Percentiles rank a stretch among this genome's conserved stretches.
Evolutionary conservation across 2,888 invertebrate genomes (phyloP).

Genomic region (Gnatocerus cornutus): DNA sequence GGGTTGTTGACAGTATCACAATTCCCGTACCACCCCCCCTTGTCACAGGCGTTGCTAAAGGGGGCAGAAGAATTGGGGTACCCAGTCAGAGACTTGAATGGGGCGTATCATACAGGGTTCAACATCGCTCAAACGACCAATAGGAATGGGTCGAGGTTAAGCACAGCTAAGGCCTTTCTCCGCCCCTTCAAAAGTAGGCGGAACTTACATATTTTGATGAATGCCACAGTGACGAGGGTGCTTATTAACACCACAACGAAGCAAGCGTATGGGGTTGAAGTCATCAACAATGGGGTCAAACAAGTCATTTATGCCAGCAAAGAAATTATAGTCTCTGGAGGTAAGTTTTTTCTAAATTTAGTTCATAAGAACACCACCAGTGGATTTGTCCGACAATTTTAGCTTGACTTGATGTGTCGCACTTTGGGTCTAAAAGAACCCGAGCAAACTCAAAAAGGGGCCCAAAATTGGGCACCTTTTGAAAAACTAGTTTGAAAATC

Average conservation of each 20-base stretch:
- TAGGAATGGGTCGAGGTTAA: constrained; percentile 88
- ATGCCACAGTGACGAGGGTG: constrained; percentile 85
- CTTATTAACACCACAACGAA: constrained; percentile 84
- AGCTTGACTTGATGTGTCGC: neutral
- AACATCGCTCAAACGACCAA: constrained; percentile 92
- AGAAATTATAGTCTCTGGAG: constrained; percentile 79
- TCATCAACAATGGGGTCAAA: constrained; percentile 75
- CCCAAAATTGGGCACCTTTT: no score
- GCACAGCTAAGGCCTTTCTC: constrained; percentile 87
- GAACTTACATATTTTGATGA: constrained; percentile 89
- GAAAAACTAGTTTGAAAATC: no score
- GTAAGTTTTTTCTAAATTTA: constrained; percentile 52
- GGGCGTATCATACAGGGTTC: constrained; percentile 86
- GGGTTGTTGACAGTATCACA: constrained; percentile 86
- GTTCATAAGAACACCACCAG: neutral
- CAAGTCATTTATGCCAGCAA: constrained; percentile 78
- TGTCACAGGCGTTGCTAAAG: constrained; percentile 85
- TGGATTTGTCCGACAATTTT: neutral
- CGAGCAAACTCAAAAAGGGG: neutral
- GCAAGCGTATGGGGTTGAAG: constrained; percentile 85
- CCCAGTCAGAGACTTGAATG: constrained; percentile 86
- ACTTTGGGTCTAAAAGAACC: neutral
- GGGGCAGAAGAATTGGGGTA: constrained; percentile 87
- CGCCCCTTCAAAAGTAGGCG: constrained; percentile 83
- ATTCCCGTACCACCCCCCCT: constrained; percentile 90